Percentiles rank a stretch among this genome's conserved stretches.
phyloP scores from a whole-genome alignment of 2,113 vertebrate species.

The Bothrops jararaca region DNA sequence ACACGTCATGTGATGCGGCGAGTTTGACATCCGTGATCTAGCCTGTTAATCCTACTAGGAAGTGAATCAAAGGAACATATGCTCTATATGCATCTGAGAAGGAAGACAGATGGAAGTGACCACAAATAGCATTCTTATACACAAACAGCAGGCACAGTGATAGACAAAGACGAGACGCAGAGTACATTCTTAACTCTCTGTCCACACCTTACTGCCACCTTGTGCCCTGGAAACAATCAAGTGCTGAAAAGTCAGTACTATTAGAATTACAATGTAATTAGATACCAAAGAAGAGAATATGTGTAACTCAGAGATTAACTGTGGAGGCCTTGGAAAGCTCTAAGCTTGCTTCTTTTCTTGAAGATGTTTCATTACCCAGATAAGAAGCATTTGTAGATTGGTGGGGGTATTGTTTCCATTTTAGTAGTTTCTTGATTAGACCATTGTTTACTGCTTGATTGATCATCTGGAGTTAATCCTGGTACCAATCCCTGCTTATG shows the following conservation, averaged over 20 bases:
- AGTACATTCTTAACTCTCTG: neutral
- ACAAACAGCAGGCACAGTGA: neutral
- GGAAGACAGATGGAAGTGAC: neutral
- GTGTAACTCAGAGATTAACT: no score
- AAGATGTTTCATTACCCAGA: no score
- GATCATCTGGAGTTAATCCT: no score
- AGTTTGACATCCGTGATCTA: no score
- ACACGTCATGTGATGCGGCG: no score
- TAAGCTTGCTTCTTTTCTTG: no score
- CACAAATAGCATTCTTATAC: neutral
- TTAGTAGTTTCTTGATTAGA: no score
- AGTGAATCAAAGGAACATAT: neutral
- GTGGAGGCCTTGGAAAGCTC: no score
- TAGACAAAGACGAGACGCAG: neutral
- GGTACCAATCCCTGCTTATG: no score
- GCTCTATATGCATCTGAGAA: neutral
- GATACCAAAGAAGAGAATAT: neutral
- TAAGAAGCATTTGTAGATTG: no score
- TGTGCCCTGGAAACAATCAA: neutral
- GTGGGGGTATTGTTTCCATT: no score
- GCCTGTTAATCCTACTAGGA: neutral
- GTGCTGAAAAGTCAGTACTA: neutral
- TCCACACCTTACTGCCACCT: neutral
- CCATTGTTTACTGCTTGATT: no score
- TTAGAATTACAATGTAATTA: neutral